These are phyloP conservation scores for Ceraclea dissimilis DNA, from an alignment of 2,888 invertebrate species.

Conservation along the genomic window DNA sequence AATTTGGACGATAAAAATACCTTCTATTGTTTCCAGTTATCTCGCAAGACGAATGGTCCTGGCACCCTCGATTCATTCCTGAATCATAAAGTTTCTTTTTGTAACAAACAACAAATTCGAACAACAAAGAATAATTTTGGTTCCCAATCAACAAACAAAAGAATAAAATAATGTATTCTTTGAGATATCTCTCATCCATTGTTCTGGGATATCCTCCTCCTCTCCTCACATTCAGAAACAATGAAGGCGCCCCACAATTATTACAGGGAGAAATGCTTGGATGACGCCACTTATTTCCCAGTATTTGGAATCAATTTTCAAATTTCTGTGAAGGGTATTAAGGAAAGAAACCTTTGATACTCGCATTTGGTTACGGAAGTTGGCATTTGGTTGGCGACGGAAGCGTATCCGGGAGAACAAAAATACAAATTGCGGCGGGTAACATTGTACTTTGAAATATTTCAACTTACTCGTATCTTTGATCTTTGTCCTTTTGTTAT, in stretches of 20 bases:
- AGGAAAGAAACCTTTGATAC: slow-evolving; percentile 10
- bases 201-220: background rate
- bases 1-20: no score
- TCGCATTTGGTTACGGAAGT: slow-evolving; percentile 22
- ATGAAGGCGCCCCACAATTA: background rate
- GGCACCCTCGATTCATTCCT: background rate
- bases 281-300: slow-evolving; percentile 13
- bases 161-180: slow-evolving; percentile 1
- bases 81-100: background rate
- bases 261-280: background rate
- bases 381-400: slow-evolving; percentile 21
- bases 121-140: background rate
- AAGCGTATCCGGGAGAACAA: slow-evolving; percentile 20
- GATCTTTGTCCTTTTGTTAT: slow-evolving; percentile 1
- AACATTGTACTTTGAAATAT: background rate
- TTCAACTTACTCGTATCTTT: background rate
- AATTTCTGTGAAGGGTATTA: slow-evolving; percentile 15
- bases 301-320: slow-evolving; percentile 20
- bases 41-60: background rate
- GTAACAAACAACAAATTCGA: background rate
- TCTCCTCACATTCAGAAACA: background rate
- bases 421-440: slow-evolving; percentile 23
- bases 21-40: background rate
- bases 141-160: background rate
- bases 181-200: background rate